Evolutionary conservation across 2,113 vertebrate genomes (phyloP), one percentile per base, ranked within the genome.

Genomic region (Himantopus leucocephalus): DNA sequence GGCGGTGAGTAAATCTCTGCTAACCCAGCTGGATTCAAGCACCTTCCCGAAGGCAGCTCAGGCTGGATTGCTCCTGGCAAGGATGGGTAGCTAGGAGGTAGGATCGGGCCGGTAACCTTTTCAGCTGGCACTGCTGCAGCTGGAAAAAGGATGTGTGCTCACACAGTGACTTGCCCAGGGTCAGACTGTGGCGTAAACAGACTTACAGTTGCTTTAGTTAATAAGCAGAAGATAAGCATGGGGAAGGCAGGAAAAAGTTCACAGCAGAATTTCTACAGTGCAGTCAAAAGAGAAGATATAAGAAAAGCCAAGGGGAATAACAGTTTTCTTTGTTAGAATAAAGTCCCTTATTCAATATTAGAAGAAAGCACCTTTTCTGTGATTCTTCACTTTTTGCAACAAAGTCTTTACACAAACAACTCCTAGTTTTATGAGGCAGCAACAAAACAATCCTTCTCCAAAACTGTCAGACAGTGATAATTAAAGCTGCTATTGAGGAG

Each of bases 401-500:
- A 43, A 93, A 84, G 29, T 37, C 73, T 91, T 78, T 50, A 32
- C 50, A 85, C 50, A 89, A 94, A 85, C 66, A 89, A 22, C 13
- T 83, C 34, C 64, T 60, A 34, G 41, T 85, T 81, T 95, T 79
- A 56, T 78, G 72, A 83, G 27, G 52, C 32, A 91, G 60, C 71
- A 87, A 94, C 73, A 12, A 96, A 95, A 64, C n/a, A 70, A 43
- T 56, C 15, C 27, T 94, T 91, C 50, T 81, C 45, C 55, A 64
- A 58, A 89, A 58, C 48, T 76, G 74, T 91, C 80, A 95, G 88
- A 92, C 68, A 77, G 74, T 79, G 90, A 59, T 91, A 94, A 94
- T 94, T 95, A 93, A 91, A 82, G 55, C 60, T 72, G 88, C 19
- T 62, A 50, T 58, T 82, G 68, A 73, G 74, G 55, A 74, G 50